Evolutionary conservation across 2,888 invertebrate species (phyloP).

Genomic region (Clunio marinus): DNA sequence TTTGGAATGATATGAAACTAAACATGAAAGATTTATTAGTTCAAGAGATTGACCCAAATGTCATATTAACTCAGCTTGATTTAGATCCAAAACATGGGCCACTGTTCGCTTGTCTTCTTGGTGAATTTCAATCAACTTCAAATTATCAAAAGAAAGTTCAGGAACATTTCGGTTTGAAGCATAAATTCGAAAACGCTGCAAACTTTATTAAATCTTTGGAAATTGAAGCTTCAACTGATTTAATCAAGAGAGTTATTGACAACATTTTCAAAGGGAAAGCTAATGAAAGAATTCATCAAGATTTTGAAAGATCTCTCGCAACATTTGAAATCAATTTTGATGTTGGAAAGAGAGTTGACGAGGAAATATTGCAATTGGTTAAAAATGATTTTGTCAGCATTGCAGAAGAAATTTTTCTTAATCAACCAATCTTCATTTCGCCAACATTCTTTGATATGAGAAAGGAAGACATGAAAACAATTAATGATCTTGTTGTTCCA

Average conservation of each 20-base stretch:
- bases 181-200: neutral
- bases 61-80: neutral
- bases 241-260: neutral
- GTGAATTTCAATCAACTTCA: neutral
- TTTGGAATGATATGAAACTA: neutral
- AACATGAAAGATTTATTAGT: neutral
- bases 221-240: neutral
- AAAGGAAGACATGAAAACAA: neutral
- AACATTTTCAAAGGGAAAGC: neutral
- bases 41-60: neutral
- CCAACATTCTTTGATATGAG: slow-evolving; percentile 3
- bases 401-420: neutral
- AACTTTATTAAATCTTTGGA: neutral
- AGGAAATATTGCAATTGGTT: neutral
- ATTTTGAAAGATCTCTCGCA: neutral
- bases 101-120: neutral
- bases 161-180: neutral
- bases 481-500: neutral
- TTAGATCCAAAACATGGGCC: neutral
- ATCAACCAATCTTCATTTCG: neutral
- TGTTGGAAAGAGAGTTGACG: neutral
- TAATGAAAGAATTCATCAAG: neutral
- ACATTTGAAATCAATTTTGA: neutral
- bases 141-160: neutral
- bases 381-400: neutral